Evolutionary conservation across 2,888 invertebrate genomes (phyloP), one percentile per base, ranked within the genome.

Genomic region (Fragum sueziense): DNA sequence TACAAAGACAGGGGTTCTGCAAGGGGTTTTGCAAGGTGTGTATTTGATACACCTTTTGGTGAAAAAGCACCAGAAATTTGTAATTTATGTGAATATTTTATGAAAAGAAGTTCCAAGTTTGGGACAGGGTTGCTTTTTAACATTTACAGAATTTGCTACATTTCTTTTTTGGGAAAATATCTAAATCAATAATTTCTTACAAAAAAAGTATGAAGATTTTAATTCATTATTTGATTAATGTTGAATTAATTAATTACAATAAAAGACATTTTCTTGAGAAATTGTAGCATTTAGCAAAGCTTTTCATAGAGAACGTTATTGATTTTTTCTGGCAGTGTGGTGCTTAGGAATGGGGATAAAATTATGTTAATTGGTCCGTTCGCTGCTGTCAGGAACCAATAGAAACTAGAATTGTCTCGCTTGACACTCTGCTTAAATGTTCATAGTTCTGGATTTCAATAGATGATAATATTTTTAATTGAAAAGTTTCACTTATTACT

Each of bases 311-410:
- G 65, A 34, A 65, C n/a, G 25, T 9, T 84, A 84, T 84, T 80
- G 83, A 84, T 84, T 83, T 79, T 78, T 72, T 70, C 62, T 69
- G 11, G 61, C 51, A 51, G 41, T 41, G 31, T 51, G 31, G 67
- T 78, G 73, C 67, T 77, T 68, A 80, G 83, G 83, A 80, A 83
- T 82, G 73, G 61, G 68, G 70, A 70, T 67, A 70, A 65, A 65
- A 82, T 80, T 81, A 81, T 81, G 81, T 72, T 81, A 81, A 81
- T 81, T 47, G 37, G 68, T n/a, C 61, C 20, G 41, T 74, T 54
- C 41, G 57, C 0, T 29, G 27, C 27, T 68, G 57, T 59, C 47
- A 68, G 57, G 57, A 74, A 68, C 74, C 68, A 74, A 74, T 74
- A 7, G 27, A 41, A 65, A 41, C 47, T 34, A 25, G 27, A 41